Conservation (phyloP, 2,888 invertebrate genomes). For the Catocala sponsa region DNA sequence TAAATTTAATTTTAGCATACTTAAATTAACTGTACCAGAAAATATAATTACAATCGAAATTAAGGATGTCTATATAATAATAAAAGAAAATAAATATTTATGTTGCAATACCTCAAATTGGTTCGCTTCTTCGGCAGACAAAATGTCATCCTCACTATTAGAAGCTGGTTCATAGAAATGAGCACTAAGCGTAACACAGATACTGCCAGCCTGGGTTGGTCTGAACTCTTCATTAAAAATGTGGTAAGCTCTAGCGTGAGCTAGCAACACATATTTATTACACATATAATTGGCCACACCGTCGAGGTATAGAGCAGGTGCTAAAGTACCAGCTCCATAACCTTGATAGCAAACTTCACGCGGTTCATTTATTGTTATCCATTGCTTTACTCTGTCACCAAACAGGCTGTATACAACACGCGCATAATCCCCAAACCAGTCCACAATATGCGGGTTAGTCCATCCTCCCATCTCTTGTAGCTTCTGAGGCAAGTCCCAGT, state of each 20-base stretch:
- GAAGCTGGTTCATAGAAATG: constrained; percentile 76
- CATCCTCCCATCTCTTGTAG: constrained; percentile 87
- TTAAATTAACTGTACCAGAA: no score
- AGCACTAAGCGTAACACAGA: constrained; percentile 47
- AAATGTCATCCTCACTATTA: constrained; percentile 71
- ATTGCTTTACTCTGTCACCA: constrained; percentile 80
- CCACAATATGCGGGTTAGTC: constrained; percentile 73
- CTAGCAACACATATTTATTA: constrained; percentile 76
- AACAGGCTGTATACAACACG: constrained; percentile 71
- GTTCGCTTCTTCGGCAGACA: constrained; percentile 73
- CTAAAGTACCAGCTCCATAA: constrained; percentile 68
- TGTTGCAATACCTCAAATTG: constrained; percentile 74
- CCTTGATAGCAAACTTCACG: constrained; percentile 66
- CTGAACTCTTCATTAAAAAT: constrained; percentile 82
- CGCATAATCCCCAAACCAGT: constrained; percentile 82
- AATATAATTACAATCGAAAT: no score
- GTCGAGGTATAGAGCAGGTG: constrained; percentile 65
- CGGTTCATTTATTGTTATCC: constrained; percentile 89
- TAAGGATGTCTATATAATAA: no score
- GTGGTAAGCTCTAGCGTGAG: constrained; percentile 86
- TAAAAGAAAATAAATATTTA: neutral
- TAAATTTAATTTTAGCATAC: no score
- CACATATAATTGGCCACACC: constrained; percentile 82
- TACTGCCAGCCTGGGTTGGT: constrained; percentile 57
- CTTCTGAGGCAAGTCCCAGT: constrained; percentile 85